A percentile compares a stretch with the other conserved stretches of the same genome.
phyloP scores from a whole-genome alignment of 1,140 invertebrate genomes.

The Ostrea denselamellosa region DNA sequence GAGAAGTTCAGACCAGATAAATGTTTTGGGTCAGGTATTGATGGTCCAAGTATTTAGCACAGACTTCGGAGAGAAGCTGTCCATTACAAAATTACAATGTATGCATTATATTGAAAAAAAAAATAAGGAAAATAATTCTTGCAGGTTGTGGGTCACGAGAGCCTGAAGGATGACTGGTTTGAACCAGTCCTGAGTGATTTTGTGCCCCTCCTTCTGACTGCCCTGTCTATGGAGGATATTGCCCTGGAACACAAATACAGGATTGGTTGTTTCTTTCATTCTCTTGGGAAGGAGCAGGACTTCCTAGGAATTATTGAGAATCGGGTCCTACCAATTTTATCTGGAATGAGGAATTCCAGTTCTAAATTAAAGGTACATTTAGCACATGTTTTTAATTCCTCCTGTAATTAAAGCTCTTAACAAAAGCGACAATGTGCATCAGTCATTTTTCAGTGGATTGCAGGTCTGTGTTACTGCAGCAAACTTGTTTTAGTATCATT shows the following conservation, averaged over 20 bases:
- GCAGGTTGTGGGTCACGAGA: not conserved
- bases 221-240: conserved; percentile 51
- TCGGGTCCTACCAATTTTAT: conserved; percentile 55
- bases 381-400: too few species aligned
- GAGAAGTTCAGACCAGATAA: too few species aligned
- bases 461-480: too few species aligned
- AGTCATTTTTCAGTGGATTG: too few species aligned
- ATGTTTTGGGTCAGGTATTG: too few species aligned
- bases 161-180: conserved; percentile 46
- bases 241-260: conserved; percentile 65
- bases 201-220: conserved; percentile 55
- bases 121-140: not conserved
- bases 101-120: not conserved
- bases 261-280: conserved; percentile 63
- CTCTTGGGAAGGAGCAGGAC: conserved; percentile 53
- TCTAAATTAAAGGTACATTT: conserved; percentile 58
- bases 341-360: conserved; percentile 53
- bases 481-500: too few species aligned
- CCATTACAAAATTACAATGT: not conserved
- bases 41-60: too few species aligned
- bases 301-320: conserved; percentile 52
- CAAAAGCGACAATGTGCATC: too few species aligned
- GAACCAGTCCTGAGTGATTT: conserved; percentile 50
- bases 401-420: too few species aligned
- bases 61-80: not conserved